Base-by-base conservation (phyloP, 2,888 invertebrate species). In the Pachymerium ferrugineum region DNA sequence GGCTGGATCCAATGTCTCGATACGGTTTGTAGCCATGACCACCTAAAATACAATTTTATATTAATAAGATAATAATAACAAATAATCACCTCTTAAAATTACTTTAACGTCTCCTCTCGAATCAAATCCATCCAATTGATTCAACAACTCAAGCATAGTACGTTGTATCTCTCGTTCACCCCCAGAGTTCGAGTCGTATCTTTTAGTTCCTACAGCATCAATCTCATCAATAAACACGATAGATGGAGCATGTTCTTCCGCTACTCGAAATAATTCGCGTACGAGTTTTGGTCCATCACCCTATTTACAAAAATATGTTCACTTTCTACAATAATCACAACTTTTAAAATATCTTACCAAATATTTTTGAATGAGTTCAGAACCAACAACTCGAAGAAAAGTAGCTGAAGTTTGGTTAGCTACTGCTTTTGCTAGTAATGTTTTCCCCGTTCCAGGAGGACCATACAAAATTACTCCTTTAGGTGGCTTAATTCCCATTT, bases 191-290 rank as follows among this genome's bases (percentile, higher is more conserved):
- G 98, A 98, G 81, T 99, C 99, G 82, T 98, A 99, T 82, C 86
- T 89, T 85, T 98, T 99, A 5, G 97, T 98, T 74, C 98, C 98
- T 14, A 98, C 94, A 30, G 98, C 98, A 86, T 99, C 99, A 80
- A 99, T 99, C 88, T 99, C 99, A 86, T 99, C 99, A 79, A 99
- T 99, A 81, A 99, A 99, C 12, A 99, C 97, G 83, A 99, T 99
- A 0, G 98, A 97, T 0, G 99, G 99, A 0, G 99, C 97, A 85
- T 99, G 97, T 81, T 99, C 98, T 82, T 99, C 98, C 0, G 99
- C 99, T n/a, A 99, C 98, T 79, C 98, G 87, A 84, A 99, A 99
- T 75, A 99, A 84, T 82, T 99, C 99, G 74, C 99, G 87, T 0
- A 99, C 99, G 76, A 99, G 85, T 85, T 99, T 99, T 0, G 99